phyloP scores from a whole-genome alignment of 2,888 invertebrate genomes.

The Cremastinae sp. region DNA sequence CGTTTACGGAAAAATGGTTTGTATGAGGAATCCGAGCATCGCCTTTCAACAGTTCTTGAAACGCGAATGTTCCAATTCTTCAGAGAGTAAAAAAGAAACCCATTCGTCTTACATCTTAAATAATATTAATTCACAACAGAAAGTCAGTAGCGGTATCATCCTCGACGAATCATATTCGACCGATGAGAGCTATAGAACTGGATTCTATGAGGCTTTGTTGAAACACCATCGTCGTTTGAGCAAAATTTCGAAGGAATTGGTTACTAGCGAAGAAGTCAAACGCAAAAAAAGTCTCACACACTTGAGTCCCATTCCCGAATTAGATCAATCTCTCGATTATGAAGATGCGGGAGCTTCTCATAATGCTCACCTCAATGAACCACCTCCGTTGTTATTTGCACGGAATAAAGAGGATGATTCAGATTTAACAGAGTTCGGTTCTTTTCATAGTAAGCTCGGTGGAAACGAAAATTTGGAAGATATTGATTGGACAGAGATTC shows the following conservation, averaged over 20 bases:
- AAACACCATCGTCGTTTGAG: constrained; percentile 23
- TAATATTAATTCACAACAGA: constrained; percentile 12
- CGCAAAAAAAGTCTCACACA: no score
- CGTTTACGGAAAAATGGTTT: constrained; percentile 72
- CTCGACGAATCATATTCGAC: neutral
- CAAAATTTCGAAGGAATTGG: constrained; percentile 22
- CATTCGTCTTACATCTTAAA: constrained; percentile 1
- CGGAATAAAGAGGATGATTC: neutral
- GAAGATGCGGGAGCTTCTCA: no score
- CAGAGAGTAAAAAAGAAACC: neutral
- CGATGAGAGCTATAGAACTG: neutral
- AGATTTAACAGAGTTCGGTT: constrained; percentile 32
- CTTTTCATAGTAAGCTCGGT: constrained; percentile 41
- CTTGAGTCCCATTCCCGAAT: no score
- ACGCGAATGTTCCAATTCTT: constrained; percentile 18
- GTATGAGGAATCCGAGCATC: constrained; percentile 71
- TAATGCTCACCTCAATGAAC: no score
- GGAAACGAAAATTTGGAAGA: constrained; percentile 47
- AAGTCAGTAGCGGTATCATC: neutral
- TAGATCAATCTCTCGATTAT: no score
- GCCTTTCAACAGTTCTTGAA: constrained; percentile 48
- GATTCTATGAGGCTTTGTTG: constrained; percentile 28
- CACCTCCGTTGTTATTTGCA: constrained; percentile 7
- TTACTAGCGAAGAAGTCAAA: constrained; percentile 5
- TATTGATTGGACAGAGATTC: constrained; percentile 28